These are phyloP conservation scores for Sphinx pinastri DNA, from an alignment of 2,888 invertebrate genomes.

Conservation along the genomic window DNA sequence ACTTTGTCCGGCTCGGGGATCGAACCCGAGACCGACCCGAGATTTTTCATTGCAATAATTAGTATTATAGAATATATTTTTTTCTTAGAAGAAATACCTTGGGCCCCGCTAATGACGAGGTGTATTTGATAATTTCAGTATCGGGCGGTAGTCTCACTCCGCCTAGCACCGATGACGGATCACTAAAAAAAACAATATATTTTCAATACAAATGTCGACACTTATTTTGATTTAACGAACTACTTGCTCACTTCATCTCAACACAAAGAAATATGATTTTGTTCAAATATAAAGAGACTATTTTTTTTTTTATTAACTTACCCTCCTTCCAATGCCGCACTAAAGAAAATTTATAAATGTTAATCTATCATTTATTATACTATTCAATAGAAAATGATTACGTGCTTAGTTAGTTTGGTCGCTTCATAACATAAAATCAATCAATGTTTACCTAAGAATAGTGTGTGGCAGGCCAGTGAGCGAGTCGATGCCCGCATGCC, in stretches of 20 bases:
- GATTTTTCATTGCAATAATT: too few relatives aligned
- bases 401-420: too few relatives aligned
- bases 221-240: background rate
- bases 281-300: background rate
- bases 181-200: constrained; percentile 78
- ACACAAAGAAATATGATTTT: background rate
- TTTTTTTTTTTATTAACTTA: constrained; percentile 62
- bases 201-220: background rate
- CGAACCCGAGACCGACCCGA: too few relatives aligned
- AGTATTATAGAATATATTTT: too few relatives aligned
- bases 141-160: constrained; percentile 93
- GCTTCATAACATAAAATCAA: constrained; percentile 11
- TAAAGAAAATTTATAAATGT: constrained; percentile 60
- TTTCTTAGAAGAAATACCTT: constrained; percentile 75
- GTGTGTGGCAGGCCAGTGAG: constrained; percentile 78
- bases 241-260: too few relatives aligned
- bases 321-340: constrained; percentile 90
- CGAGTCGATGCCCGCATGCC: constrained; percentile 73
- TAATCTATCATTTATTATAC: constrained; percentile 26
- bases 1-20: too few relatives aligned
- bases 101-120: constrained; percentile 93
- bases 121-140: constrained; percentile 95
- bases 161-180: constrained; percentile 92
- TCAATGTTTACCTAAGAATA: constrained; percentile 69
- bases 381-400: too few relatives aligned